Percentiles rank a stretch among this genome's conserved stretches.
These are phyloP conservation scores for Nothocercus julius DNA, from an alignment of 2,113 vertebrate genomes.

Conservation along the genomic window DNA sequence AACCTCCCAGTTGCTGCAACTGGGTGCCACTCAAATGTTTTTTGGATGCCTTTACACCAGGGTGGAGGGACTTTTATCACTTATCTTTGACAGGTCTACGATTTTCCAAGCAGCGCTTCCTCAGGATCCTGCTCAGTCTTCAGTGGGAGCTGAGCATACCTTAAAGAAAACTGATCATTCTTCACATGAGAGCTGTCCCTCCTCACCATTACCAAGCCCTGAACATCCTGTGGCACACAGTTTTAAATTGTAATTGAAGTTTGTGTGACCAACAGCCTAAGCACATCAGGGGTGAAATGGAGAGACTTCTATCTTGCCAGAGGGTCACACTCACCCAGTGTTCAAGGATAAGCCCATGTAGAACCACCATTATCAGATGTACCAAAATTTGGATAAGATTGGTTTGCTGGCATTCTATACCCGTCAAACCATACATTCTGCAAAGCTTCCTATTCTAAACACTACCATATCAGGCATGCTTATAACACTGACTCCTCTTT, in stretches of 20 bases:
- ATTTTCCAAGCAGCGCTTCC: not conserved
- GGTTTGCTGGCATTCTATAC: not conserved
- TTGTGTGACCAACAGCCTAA: not conserved
- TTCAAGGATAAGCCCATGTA: not conserved
- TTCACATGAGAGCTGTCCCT: not conserved
- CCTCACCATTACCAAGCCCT: not conserved
- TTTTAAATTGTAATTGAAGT: not conserved
- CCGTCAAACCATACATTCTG: not conserved
- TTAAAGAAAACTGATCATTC: not conserved
- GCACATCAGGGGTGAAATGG: not conserved
- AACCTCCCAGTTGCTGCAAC: not conserved
- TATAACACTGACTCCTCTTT: not conserved
- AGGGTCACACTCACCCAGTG: not conserved
- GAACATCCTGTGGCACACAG: rapidly evolving
- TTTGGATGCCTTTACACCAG: not conserved
- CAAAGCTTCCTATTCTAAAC: not conserved
- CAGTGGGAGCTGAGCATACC: not conserved
- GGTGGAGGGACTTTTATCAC: rapidly evolving
- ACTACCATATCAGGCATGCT: not conserved
- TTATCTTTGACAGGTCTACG: not conserved
- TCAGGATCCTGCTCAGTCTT: not conserved
- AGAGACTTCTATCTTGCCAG: not conserved
- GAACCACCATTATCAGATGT: not conserved
- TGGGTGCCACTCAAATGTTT: not conserved
- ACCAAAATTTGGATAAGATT: not conserved